Evolutionary conservation across 2,797 vertebrate genomes (phyloP).

Genomic region (Erithacus rubecula): DNA sequence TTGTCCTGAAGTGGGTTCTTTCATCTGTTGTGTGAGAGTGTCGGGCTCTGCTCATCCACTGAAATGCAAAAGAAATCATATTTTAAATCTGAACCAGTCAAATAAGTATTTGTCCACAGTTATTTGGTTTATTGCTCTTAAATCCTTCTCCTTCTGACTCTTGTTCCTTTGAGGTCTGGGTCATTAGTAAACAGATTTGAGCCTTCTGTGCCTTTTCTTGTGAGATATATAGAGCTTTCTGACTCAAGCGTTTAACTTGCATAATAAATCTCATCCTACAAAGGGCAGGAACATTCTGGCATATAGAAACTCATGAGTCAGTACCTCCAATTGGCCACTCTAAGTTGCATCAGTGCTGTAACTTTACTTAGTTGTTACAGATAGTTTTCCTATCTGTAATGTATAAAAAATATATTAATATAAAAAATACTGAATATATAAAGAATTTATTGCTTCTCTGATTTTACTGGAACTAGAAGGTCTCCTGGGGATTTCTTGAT

Average conservation of each 20-base stretch:
- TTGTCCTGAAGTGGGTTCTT: neutral
- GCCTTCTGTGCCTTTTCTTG: neutral
- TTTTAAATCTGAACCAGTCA: neutral
- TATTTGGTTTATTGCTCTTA: neutral
- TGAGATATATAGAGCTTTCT: neutral
- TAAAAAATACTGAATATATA: neutral
- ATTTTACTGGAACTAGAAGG: neutral
- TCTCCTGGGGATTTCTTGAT: neutral
- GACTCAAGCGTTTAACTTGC: neutral
- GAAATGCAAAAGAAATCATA: neutral
- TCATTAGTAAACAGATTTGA: neutral
- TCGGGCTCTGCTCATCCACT: neutral
- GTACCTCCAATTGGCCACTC: neutral
- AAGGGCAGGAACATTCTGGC: neutral
- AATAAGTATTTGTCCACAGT: neutral
- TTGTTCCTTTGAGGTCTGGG: neutral
- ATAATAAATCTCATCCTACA: neutral
- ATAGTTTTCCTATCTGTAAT: neutral
- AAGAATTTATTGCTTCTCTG: neutral
- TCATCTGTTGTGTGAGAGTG: neutral
- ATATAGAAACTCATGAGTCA: neutral
- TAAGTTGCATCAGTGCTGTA: neutral
- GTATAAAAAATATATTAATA: no score
- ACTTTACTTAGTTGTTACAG: neutral
- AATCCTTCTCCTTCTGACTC: neutral